Percentiles rank a stretch among this genome's conserved stretches.
Conservation (phyloP, 2,888 invertebrate genomes). For the Cataglyphis cursor region DNA sequence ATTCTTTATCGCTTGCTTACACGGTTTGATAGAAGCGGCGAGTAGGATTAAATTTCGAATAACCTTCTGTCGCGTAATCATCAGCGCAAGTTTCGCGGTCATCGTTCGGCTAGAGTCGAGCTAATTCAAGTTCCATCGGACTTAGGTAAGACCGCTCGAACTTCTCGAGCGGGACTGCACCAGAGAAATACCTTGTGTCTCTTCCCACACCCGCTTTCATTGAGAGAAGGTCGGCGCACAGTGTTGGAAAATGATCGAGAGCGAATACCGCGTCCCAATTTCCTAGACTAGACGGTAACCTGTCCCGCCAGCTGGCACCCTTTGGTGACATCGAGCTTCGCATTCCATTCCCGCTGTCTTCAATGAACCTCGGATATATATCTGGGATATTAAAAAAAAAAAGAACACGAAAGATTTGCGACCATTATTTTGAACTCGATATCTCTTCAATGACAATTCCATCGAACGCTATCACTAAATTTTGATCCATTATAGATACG, state of each 20-base stretch:
- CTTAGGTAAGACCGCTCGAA: constrained; percentile 41
- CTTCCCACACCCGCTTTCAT: not conserved
- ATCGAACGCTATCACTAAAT: not conserved
- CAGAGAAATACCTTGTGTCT: constrained; percentile 26
- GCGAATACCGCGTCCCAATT: constrained; percentile 79
- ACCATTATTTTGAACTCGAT: not conserved
- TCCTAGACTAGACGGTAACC: constrained; percentile 81
- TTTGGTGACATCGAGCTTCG: constrained; percentile 77
- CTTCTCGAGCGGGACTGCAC: constrained; percentile 12
- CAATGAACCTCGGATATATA: constrained; percentile 11
- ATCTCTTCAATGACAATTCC: not conserved
- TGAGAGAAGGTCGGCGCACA: constrained; percentile 52
- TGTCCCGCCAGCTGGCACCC: constrained; percentile 83
- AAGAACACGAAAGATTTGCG: not conserved
- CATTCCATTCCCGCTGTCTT: constrained; percentile 56
- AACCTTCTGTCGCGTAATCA: constrained; percentile 19
- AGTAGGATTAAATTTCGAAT: constrained; percentile 21
- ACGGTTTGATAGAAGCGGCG: constrained; percentile 5
- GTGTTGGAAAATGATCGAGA: constrained; percentile 77
- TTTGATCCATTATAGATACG: not conserved
- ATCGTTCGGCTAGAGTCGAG: constrained; percentile 32
- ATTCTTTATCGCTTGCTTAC: constrained; percentile 30
- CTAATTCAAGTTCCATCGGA: constrained; percentile 54
- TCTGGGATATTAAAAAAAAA: constrained; percentile 5
- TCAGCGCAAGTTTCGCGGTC: constrained; percentile 52